Percentiles rank a stretch among this genome's conserved stretches.
These are phyloP conservation scores for Plestiodon gilberti DNA, from an alignment of 2,113 vertebrate species.

Conservation along the genomic window DNA sequence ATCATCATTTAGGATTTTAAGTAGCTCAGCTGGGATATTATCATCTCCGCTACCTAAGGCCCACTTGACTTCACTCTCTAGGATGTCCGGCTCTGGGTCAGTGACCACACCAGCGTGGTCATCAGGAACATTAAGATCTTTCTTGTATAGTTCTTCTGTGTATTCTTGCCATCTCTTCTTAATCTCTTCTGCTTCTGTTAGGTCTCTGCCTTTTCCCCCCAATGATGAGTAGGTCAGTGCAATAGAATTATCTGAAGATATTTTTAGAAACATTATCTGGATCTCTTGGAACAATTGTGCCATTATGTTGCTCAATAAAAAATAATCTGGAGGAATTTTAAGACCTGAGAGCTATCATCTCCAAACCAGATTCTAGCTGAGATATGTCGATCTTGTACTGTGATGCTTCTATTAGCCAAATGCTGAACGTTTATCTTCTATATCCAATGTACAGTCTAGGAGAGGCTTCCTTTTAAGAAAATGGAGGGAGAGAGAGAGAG, in stretches of 20 bases:
- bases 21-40: too few species aligned
- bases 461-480: not conserved
- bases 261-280: not conserved
- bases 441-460: not conserved
- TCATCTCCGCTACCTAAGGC: too few species aligned
- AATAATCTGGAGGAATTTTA: not conserved
- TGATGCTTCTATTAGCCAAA: not conserved
- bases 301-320: not conserved
- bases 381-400: slow-evolving; percentile 41
- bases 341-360: slow-evolving; percentile 17
- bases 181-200: too few species aligned
- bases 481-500: too few species aligned
- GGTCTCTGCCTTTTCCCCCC: too few species aligned
- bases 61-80: too few species aligned
- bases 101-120: too few species aligned
- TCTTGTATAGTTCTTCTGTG: too few species aligned
- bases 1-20: too few species aligned
- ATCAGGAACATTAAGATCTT: too few species aligned
- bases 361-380: slow-evolving; percentile 45
- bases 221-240: not conserved
- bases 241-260: not conserved
- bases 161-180: too few species aligned
- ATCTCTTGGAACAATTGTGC: not conserved
- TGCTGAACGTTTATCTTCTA: not conserved
- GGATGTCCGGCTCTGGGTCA: too few species aligned